A percentile compares a stretch with the other conserved stretches of the same genome.
phyloP scores from a whole-genome alignment of 2,797 vertebrate species.

The Podargus strigoides region DNA sequence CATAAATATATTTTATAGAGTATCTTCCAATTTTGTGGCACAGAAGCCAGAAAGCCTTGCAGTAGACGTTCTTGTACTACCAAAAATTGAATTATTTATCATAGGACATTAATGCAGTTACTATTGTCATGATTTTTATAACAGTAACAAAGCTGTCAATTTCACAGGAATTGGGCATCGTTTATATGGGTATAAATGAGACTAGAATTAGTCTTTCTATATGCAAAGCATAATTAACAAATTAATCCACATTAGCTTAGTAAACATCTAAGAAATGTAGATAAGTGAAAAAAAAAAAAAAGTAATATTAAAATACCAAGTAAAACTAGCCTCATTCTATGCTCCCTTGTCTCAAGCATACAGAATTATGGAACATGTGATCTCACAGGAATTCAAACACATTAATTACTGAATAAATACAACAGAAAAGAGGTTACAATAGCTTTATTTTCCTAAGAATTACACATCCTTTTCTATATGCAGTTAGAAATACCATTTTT shows the following conservation, averaged over 20 bases:
- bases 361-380: conserved; percentile 19
- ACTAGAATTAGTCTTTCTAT: not conserved
- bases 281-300: not conserved
- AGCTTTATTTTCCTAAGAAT: conserved; percentile 27
- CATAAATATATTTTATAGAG: not conserved
- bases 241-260: not conserved
- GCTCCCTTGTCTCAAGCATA: not conserved
- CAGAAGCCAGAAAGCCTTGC: not conserved
- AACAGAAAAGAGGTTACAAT: conserved; percentile 19
- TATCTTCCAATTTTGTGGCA: not conserved
- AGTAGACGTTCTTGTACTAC: not conserved
- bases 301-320: not conserved
- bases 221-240: not conserved
- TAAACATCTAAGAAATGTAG: not conserved
- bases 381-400: conserved; percentile 53
- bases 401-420: conserved; percentile 59
- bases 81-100: not conserved
- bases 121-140: not conserved
- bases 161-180: not conserved
- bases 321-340: conserved; percentile 14
- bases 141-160: not conserved
- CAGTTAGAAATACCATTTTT: conserved; percentile 39
- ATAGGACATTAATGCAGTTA: not conserved
- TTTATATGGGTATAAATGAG: not conserved
- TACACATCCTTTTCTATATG: conserved; percentile 22